Evolutionary conservation across 1,140 invertebrate genomes (phyloP).

Genomic region (Zaprionus taronus): DNA sequence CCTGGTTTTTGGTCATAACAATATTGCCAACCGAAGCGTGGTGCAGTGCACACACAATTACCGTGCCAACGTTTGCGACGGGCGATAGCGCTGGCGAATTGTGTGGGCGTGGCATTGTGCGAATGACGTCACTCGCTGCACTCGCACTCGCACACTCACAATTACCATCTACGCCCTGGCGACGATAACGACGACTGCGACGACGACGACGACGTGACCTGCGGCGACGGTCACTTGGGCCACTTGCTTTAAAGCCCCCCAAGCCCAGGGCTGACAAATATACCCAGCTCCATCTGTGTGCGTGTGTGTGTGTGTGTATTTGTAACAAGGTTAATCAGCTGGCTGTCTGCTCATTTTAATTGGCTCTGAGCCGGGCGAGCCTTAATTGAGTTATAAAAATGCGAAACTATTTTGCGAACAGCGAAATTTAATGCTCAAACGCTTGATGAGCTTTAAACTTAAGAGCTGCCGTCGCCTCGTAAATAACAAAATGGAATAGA

Average conservation of each 20-base stretch:
- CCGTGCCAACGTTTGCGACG: constrained; percentile 66
- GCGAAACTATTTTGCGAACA: constrained; percentile 70
- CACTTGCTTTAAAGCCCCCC: constrained; percentile 35
- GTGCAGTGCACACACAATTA: constrained; percentile 80
- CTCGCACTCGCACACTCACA: constrained; percentile 63
- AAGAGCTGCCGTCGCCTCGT: constrained; percentile 59
- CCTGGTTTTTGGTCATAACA: constrained; percentile 83
- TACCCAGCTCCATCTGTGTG: constrained; percentile 18
- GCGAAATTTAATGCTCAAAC: constrained; percentile 48
- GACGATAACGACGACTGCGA: constrained; percentile 36
- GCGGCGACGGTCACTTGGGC: constrained; percentile 73
- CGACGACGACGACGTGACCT: constrained; percentile 61
- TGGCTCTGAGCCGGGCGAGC: constrained; percentile 60
- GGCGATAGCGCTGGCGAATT: constrained; percentile 43
- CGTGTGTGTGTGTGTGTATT: constrained; percentile 1
- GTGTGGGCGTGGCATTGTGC: constrained; percentile 58
- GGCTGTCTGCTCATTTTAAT: constrained; percentile 74
- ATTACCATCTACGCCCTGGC: constrained; percentile 67
- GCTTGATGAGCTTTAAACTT: constrained; percentile 79
- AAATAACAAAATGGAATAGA: constrained; percentile 72
- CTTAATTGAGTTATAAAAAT: constrained; percentile 81
- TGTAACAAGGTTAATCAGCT: constrained; percentile 75
- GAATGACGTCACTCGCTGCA: constrained; percentile 76
- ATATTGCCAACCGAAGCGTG: constrained; percentile 82
- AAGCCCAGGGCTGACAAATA: constrained; percentile 41